Conservation (phyloP, 2,113 vertebrate genomes). For the Mus spicilegus region DNA sequence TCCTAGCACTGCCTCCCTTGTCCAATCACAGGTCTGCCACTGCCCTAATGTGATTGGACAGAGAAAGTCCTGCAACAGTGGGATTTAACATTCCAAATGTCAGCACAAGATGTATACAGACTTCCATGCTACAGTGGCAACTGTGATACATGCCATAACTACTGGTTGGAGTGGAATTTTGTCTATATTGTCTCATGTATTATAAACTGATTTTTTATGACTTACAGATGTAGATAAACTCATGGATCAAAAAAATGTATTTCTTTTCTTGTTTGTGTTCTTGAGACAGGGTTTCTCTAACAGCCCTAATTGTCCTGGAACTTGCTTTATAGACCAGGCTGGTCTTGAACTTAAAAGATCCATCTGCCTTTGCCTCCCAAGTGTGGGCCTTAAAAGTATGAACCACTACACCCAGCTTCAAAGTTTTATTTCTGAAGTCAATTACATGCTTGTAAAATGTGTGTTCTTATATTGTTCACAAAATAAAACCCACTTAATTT, state of each 20-base stretch:
- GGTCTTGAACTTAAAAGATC: background rate
- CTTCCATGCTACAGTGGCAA: background rate
- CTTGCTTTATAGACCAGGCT: background rate
- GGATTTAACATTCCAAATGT: background rate
- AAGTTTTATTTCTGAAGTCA: slow-evolving; percentile 34
- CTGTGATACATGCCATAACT: background rate
- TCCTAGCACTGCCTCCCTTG: no score
- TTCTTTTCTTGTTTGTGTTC: background rate
- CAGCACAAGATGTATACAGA: background rate
- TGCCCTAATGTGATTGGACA: no score
- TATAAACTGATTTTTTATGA: background rate
- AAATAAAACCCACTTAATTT: background rate
- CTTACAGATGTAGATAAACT: slow-evolving; percentile 18
- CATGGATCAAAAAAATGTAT: background rate
- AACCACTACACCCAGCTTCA: background rate
- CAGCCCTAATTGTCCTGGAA: background rate
- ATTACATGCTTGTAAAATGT: slow-evolving; percentile 5
- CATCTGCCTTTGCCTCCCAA: background rate
- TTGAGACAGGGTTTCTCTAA: background rate
- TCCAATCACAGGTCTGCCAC: no score
- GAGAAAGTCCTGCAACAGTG: background rate
- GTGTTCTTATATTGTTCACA: background rate
- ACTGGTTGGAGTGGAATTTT: background rate
- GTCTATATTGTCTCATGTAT: background rate
- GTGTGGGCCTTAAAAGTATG: background rate